These are phyloP conservation scores for Nudaria mundana DNA, from an alignment of 2,888 invertebrate genomes.

Conservation along the genomic window DNA sequence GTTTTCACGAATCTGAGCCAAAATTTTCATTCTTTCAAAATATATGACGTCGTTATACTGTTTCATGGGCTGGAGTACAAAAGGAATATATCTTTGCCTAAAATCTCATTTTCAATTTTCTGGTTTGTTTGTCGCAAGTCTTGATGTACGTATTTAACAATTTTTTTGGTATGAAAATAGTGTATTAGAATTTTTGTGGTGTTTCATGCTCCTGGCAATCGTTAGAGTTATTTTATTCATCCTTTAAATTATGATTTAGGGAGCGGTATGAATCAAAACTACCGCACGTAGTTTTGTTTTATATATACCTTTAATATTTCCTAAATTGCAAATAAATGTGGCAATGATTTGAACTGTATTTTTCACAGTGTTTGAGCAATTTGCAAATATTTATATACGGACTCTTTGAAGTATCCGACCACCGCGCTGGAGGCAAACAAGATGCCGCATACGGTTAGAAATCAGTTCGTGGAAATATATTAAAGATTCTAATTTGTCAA, in stretches of 20 bases:
- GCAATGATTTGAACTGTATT: too few species aligned
- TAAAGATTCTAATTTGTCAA: neutral
- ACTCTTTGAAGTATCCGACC: constrained; percentile 5
- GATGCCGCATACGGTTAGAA: neutral
- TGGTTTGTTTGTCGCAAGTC: neutral
- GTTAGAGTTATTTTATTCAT: too few species aligned
- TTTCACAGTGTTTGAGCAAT: too few species aligned
- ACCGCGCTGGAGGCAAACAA: neutral
- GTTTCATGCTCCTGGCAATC: too few species aligned
- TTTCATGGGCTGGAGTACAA: constrained; percentile 21
- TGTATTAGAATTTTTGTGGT: too few species aligned
- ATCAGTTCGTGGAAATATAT: neutral
- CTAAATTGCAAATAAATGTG: too few species aligned
- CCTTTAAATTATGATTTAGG: too few species aligned
- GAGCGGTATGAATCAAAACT: too few species aligned
- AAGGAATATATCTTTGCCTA: constrained; percentile 17
- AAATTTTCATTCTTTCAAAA: constrained; percentile 34
- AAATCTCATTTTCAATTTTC: neutral
- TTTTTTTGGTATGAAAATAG: neutral
- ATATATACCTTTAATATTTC: too few species aligned
- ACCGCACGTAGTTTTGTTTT: too few species aligned
- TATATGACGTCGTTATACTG: constrained; percentile 39
- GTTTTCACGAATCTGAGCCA: constrained; percentile 37
- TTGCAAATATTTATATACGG: too few species aligned
- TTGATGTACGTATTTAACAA: neutral